These are phyloP conservation scores for Procapra przewalskii DNA, from an alignment of 2,113 vertebrate species.

Conservation along the genomic window DNA sequence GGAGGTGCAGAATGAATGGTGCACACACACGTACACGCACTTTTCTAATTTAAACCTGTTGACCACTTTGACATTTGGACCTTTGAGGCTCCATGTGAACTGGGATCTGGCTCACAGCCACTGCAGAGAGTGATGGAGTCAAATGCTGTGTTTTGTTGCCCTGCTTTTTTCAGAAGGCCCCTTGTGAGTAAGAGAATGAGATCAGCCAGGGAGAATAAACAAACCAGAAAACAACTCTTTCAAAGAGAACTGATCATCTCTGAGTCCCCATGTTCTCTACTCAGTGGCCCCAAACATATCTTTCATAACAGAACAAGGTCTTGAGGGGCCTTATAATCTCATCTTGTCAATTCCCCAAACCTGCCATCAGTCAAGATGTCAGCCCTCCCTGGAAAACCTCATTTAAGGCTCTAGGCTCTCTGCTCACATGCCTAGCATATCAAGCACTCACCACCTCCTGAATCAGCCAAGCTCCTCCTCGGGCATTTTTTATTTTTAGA, in stretches of 20 bases:
- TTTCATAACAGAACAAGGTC: background rate
- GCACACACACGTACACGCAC: rapidly evolving
- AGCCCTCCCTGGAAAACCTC: background rate
- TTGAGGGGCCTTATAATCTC: background rate
- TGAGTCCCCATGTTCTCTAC: background rate
- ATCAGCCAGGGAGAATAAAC: conserved; percentile 29
- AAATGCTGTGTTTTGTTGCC: background rate
- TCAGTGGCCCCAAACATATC: background rate
- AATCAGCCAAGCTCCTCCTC: background rate
- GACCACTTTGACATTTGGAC: background rate
- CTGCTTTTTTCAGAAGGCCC: conserved; percentile 39
- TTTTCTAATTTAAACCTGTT: background rate
- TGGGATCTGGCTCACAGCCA: background rate
- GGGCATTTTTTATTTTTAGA: background rate
- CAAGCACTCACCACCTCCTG: background rate
- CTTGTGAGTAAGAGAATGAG: conserved; percentile 48
- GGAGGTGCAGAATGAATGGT: background rate
- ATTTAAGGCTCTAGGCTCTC: background rate
- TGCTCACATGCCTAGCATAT: background rate
- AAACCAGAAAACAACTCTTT: background rate
- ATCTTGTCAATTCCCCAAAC: background rate
- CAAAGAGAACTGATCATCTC: background rate
- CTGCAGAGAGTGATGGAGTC: background rate
- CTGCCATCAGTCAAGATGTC: background rate
- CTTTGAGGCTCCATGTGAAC: background rate